Evolutionary conservation across 1,140 invertebrate genomes (phyloP).

Genomic region (Drosophila cardini): DNA sequence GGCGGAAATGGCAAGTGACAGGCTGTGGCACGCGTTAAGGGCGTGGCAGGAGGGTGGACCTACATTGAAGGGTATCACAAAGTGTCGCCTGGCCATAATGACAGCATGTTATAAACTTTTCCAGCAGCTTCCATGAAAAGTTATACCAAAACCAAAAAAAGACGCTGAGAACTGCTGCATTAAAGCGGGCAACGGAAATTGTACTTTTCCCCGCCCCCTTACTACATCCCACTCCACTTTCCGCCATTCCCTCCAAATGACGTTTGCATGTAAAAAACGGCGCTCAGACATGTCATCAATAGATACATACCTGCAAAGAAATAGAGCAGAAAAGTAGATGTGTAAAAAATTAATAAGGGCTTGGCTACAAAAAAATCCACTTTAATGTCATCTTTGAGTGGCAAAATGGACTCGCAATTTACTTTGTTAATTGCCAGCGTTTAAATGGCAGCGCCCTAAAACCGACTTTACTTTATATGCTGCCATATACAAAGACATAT

Average conservation of each 20-base stretch:
- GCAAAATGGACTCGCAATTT: slow-evolving; percentile 33
- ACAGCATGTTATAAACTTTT: slow-evolving; percentile 73
- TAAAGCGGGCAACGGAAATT: slow-evolving; percentile 53
- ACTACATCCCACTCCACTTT: no score
- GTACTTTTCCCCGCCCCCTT: slow-evolving; percentile 36
- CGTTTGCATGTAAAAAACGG: slow-evolving; percentile 39
- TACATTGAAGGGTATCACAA: slow-evolving; percentile 51
- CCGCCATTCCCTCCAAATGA: no score
- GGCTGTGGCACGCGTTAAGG: neutral
- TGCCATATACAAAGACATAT: neutral
- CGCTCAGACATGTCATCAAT: slow-evolving; percentile 39
- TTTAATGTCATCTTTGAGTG: slow-evolving; percentile 29
- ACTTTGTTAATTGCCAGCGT: slow-evolving; percentile 65
- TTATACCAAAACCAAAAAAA: slow-evolving; percentile 21
- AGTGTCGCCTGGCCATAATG: slow-evolving; percentile 78
- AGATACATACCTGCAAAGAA: slow-evolving; percentile 74
- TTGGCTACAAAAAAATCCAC: slow-evolving; percentile 24
- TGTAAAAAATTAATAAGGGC: slow-evolving; percentile 65
- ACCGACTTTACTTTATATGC: slow-evolving; percentile 6
- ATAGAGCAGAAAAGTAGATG: slow-evolving; percentile 24
- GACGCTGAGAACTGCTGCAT: slow-evolving; percentile 34
- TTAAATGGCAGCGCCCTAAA: slow-evolving; percentile 25
- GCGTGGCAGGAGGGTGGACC: no score
- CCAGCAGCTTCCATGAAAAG: slow-evolving; percentile 56
- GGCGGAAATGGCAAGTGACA: slow-evolving; percentile 56